Conservation (phyloP, 1,140 invertebrate genomes). For the Drosophila sturtevanti region DNA sequence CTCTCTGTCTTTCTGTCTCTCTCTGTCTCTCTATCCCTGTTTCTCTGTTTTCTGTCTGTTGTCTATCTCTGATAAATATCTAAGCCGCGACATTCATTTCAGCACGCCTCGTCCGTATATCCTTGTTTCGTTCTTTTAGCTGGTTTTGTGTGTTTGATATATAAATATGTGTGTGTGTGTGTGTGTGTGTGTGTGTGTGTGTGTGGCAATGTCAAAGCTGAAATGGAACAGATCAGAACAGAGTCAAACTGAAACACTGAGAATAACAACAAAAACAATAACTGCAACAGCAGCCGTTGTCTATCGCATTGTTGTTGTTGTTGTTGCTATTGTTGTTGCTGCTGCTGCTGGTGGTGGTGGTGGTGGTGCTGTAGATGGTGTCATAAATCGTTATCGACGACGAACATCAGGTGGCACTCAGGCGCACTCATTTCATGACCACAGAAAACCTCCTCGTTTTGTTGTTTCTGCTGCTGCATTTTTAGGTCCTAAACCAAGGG, state of each 20-base stretch:
- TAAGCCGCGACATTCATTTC: slow-evolving; percentile 57
- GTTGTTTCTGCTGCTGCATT: slow-evolving; percentile 45
- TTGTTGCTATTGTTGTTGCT: slow-evolving; percentile 33
- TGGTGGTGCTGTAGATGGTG: slow-evolving; percentile 49
- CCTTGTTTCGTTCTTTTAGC: neutral
- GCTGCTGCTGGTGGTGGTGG: slow-evolving; percentile 33
- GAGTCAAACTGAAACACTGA: slow-evolving; percentile 43
- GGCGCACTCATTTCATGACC: slow-evolving; percentile 56
- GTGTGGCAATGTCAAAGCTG: slow-evolving; percentile 40
- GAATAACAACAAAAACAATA: slow-evolving; percentile 25
- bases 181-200: no score
- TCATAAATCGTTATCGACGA: slow-evolving; percentile 82
- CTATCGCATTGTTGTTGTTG: slow-evolving; percentile 30
- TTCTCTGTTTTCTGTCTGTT: neutral
- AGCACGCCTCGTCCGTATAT: slow-evolving; percentile 29
- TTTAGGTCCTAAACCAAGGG: slow-evolving; percentile 54
- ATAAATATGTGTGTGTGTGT: neutral
- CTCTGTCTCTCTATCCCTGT: slow-evolving; percentile 4
- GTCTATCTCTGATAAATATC: slow-evolving; percentile 62
- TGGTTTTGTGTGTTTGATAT: neutral
- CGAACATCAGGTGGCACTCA: slow-evolving; percentile 80
- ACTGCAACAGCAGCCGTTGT: slow-evolving; percentile 7
- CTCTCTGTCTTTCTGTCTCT: neutral
- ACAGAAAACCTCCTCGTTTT: slow-evolving; percentile 14
- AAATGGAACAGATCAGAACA: slow-evolving; percentile 29